Percentiles rank a stretch among this genome's conserved stretches.
Conservation (phyloP, 2,888 invertebrate genomes). For the Torymus texanus region DNA sequence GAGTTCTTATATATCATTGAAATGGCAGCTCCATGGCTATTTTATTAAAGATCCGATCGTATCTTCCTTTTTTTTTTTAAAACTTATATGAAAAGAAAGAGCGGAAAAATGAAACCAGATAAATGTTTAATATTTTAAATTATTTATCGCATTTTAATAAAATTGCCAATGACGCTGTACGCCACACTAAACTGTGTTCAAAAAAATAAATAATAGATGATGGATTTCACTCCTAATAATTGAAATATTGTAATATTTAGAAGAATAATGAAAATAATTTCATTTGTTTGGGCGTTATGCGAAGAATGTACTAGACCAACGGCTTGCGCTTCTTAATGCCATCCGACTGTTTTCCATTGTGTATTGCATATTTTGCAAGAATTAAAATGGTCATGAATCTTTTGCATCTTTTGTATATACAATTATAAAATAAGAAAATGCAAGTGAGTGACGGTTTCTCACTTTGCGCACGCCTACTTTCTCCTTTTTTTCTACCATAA, state of each 20-base stretch:
- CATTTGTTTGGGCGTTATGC: conserved; percentile 21
- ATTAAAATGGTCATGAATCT: conserved; percentile 24
- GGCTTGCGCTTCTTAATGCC: conserved; percentile 31
- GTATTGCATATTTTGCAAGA: conserved; percentile 32
- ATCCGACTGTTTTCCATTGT: conserved; percentile 40
- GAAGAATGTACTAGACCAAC: conserved; percentile 62
- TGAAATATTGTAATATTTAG: conserved; percentile 57
- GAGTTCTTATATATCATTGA: conserved; percentile 69
- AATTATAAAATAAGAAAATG: conserved; percentile 22
- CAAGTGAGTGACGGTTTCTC: conserved; percentile 13
- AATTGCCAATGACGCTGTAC: conserved; percentile 70
- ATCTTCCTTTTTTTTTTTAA: conserved; percentile 1
- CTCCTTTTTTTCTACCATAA: conserved; percentile 24
- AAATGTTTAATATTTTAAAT: neutral
- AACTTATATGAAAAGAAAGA: conserved; percentile 5
- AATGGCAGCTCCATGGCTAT: conserved; percentile 69
- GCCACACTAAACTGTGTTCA: conserved; percentile 75
- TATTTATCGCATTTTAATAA: conserved; percentile 58
- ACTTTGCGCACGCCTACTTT: neutral
- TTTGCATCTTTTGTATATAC: conserved; percentile 41
- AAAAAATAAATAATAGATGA: conserved; percentile 61
- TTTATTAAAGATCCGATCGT: conserved; percentile 58
- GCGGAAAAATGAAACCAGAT: neutral
- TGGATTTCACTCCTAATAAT: conserved; percentile 64
- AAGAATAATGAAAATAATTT: conserved; percentile 52